Evolutionary conservation across 2,888 invertebrate genomes (phyloP).

Genomic region (Ypsolopha scabrella): DNA sequence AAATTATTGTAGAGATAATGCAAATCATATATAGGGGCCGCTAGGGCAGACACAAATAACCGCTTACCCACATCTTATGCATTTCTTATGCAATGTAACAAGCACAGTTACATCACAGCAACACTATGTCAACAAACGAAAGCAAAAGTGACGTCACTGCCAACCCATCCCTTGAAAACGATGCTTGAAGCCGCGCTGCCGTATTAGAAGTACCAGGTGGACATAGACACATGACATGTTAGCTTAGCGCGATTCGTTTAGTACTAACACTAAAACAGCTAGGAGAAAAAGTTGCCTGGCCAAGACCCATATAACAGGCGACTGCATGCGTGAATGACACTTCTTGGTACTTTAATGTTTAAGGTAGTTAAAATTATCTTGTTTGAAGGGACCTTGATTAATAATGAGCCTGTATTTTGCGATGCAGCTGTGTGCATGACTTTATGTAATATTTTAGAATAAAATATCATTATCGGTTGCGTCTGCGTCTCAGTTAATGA

Average conservation of each 20-base stretch:
- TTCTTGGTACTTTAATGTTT: slow-evolving; percentile 44
- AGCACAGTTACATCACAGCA: no score
- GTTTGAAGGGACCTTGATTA: slow-evolving; percentile 2
- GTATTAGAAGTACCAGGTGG: background rate
- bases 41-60: no score
- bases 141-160: no score
- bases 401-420: slow-evolving; percentile 2
- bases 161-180: no score
- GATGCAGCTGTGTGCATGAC: background rate
- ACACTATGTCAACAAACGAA: no score
- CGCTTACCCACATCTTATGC: no score
- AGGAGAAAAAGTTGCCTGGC: slow-evolving; percentile 66
- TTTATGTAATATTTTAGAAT: background rate
- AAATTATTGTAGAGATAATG: no score
- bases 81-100: no score
- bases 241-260: slow-evolving; percentile 14
- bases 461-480: no score
- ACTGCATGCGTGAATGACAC: slow-evolving; percentile 29
- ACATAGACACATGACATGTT: background rate
- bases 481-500: no score
- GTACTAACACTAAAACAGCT: slow-evolving; percentile 25
- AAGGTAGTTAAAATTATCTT: slow-evolving; percentile 5
- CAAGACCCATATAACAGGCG: slow-evolving; percentile 60
- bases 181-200: no score
- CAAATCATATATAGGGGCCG: no score